Evolutionary conservation across 2,113 vertebrate species (phyloP).

Genomic region (Xiphophorus maculatus): DNA sequence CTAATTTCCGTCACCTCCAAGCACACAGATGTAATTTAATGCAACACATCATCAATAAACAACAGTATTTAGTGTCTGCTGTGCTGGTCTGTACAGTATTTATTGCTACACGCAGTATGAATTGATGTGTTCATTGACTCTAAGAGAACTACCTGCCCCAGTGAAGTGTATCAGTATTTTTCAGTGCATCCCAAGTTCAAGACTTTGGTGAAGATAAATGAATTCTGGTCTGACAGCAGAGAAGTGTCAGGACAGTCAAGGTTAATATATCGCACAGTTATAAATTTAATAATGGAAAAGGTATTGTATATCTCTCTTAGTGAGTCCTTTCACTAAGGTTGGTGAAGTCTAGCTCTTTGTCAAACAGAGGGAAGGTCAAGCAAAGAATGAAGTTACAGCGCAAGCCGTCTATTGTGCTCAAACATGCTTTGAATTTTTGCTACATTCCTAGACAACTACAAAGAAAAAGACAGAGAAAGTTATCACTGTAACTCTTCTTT

Average conservation of each 20-base stretch:
- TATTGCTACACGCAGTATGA: constrained; percentile 30
- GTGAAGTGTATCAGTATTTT: constrained; percentile 37
- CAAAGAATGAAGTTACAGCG: constrained; percentile 8
- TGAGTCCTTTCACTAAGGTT: background rate
- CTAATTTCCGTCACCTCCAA: background rate
- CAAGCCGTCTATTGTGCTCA: constrained; percentile 10
- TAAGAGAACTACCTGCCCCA: constrained; percentile 14
- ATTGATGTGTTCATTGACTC: constrained; percentile 38
- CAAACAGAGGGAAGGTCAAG: constrained; percentile 24
- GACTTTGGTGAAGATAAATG: constrained; percentile 49
- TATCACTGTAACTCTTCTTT: no score
- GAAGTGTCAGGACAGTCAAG: constrained; percentile 22
- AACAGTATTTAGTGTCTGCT: constrained; percentile 27
- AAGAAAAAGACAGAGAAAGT: constrained; percentile 1
- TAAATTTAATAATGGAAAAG: constrained; percentile 33
- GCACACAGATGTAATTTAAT: background rate
- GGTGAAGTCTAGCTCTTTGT: constrained; percentile 25
- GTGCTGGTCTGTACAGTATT: constrained; percentile 26
- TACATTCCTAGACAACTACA: constrained; percentile 20
- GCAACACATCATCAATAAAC: background rate
- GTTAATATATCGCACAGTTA: constrained; percentile 47
- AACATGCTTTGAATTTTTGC: constrained; percentile 31
- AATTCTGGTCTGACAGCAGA: constrained; percentile 28
- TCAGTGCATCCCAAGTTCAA: constrained; percentile 34
- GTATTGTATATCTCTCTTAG: constrained; percentile 26